Conservation (phyloP, 1,140 invertebrate genomes). For the Megalopta genalis region DNA sequence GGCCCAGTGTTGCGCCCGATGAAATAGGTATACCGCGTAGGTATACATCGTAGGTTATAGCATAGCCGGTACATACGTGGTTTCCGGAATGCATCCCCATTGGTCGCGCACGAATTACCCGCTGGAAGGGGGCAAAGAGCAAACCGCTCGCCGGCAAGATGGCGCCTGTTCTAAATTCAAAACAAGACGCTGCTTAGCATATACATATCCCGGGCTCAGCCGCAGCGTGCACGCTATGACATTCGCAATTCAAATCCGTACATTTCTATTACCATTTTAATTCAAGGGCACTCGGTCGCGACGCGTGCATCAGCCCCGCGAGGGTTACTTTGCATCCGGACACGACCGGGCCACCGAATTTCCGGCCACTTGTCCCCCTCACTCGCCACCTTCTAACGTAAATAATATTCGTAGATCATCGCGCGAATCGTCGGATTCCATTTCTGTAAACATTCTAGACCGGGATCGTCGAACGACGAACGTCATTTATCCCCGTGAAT, state of each 20-base stretch:
- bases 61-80: slow-evolving; percentile 53
- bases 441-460: too few species aligned
- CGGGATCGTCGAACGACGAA: too few species aligned
- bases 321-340: not conserved
- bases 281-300: slow-evolving; percentile 63
- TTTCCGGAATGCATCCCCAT: slow-evolving; percentile 72
- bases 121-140: slow-evolving; percentile 74
- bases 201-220: slow-evolving; percentile 74
- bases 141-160: slow-evolving; percentile 76
- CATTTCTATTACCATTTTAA: slow-evolving; percentile 80
- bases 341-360: not conserved
- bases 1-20: slow-evolving; percentile 41
- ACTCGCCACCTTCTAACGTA: too few species aligned
- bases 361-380: not conserved
- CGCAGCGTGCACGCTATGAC: slow-evolving; percentile 76
- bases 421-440: too few species aligned
- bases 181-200: slow-evolving; percentile 79
- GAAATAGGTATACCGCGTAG: slow-evolving; percentile 45
- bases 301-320: slow-evolving; percentile 39
- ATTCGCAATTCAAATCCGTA: slow-evolving; percentile 80
- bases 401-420: too few species aligned
- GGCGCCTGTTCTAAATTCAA: slow-evolving; percentile 80
- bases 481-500: too few species aligned
- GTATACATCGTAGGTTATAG: slow-evolving; percentile 56
- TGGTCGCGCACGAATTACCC: slow-evolving; percentile 73